Conservation (phyloP, 2,888 invertebrate genomes). For the Xanthia togata region DNA sequence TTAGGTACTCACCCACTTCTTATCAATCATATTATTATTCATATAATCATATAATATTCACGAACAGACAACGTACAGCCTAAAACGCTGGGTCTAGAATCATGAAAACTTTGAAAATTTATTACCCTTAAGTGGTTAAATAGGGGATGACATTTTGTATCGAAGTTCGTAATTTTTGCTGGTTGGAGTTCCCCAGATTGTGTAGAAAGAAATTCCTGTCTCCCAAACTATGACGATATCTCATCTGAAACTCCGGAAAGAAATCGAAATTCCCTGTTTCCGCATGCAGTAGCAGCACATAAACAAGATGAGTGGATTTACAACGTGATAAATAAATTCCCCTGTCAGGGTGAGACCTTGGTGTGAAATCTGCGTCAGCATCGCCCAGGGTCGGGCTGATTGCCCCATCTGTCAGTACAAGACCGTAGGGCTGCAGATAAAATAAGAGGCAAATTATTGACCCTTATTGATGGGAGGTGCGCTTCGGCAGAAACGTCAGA, state of each 20-base stretch:
- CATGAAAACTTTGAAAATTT: too few relatives aligned
- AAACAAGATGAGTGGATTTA: conserved; percentile 83
- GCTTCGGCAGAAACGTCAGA: conserved; percentile 60
- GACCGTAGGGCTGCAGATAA: conserved; percentile 81
- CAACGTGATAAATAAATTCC: conserved; percentile 87
- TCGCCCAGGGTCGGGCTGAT: conserved; percentile 82
- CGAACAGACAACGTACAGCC: too few relatives aligned
- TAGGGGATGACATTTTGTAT: too few relatives aligned
- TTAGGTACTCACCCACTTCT: neutral
- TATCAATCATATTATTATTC: too few relatives aligned
- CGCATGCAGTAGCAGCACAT: conserved; percentile 67
- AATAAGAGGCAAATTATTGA: conserved; percentile 82
- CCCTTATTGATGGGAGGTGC: conserved; percentile 67
- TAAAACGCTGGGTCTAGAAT: too few relatives aligned
- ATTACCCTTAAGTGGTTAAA: too few relatives aligned
- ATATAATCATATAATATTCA: too few relatives aligned
- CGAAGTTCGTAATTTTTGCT: too few relatives aligned
- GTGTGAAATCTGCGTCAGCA: conserved; percentile 85
- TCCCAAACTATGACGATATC: conserved; percentile 1
- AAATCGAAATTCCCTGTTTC: conserved; percentile 20
- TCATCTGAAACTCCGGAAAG: conserved; percentile 21
- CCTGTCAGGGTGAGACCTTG: conserved; percentile 76
- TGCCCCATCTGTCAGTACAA: conserved; percentile 86
- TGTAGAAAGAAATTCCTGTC: neutral
- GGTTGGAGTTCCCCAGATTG: neutral